Evolutionary conservation across 2,888 invertebrate species (phyloP).

Genomic region (Stenurella melanura): DNA sequence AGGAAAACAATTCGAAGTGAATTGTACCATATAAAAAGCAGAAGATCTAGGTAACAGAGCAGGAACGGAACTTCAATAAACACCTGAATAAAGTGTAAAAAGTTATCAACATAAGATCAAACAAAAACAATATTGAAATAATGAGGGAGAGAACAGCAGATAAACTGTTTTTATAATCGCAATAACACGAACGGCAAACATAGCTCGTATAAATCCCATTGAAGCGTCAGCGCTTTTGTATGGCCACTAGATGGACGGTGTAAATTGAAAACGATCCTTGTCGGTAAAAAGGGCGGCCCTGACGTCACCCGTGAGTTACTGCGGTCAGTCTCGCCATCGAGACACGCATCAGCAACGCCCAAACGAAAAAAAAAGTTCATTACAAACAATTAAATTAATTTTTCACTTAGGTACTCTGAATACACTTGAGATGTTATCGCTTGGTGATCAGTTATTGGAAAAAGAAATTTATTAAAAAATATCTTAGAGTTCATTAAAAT

Average conservation of each 20-base stretch:
- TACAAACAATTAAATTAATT: slow-evolving; percentile 61
- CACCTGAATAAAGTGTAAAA: slow-evolving; percentile 46
- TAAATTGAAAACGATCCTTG: slow-evolving; percentile 65
- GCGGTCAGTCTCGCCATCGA: slow-evolving; percentile 60
- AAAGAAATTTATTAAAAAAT: not conserved
- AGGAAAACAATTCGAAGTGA: slow-evolving; percentile 17
- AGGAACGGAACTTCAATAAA: slow-evolving; percentile 42
- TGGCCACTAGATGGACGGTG: slow-evolving; percentile 59
- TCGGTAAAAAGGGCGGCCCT: slow-evolving; percentile 64
- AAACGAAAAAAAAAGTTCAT: slow-evolving; percentile 57
- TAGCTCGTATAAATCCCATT: slow-evolving; percentile 61
- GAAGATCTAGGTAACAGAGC: slow-evolving; percentile 5
- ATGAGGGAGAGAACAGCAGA: slow-evolving; percentile 57
- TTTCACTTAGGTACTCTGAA: slow-evolving; percentile 47
- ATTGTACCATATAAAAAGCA: slow-evolving; percentile 26
- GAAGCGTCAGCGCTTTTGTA: slow-evolving; percentile 63
- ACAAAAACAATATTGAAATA: slow-evolving; percentile 60
- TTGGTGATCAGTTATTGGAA: not conserved
- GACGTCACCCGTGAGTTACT: slow-evolving; percentile 64
- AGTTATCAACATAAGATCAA: slow-evolving; percentile 50
- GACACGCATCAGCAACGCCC: slow-evolving; percentile 59
- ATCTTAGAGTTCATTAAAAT: not conserved
- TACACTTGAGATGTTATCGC: slow-evolving; percentile 1
- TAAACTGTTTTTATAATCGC: slow-evolving; percentile 62
- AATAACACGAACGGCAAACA: slow-evolving; percentile 62